phyloP scores from a whole-genome alignment of 2,113 vertebrate species.

The Rostratula benghalensis region DNA sequence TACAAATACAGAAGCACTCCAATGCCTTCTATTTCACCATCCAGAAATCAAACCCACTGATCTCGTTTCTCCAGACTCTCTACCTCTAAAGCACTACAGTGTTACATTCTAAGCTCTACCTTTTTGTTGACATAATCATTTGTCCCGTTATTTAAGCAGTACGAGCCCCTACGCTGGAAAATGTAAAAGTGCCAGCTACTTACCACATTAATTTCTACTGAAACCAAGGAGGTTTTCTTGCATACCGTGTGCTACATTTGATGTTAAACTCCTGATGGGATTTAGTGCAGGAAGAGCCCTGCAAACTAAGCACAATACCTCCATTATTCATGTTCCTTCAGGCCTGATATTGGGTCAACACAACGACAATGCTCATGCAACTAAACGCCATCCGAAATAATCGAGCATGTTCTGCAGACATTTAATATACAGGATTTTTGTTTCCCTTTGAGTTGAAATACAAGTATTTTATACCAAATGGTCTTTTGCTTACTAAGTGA shows the following conservation, averaged over 20 bases:
- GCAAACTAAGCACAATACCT: conserved; percentile 45
- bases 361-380: neutral
- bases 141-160: neutral
- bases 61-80: neutral
- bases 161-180: neutral
- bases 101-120: neutral
- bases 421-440: neutral
- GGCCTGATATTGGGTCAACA: conserved; percentile 63
- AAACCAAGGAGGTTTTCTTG: neutral
- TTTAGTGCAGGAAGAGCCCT: neutral
- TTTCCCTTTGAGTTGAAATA: neutral
- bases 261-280: neutral
- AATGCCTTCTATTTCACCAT: neutral
- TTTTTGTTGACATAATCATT: neutral
- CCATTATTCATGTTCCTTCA: conserved; percentile 51
- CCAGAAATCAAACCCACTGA: neutral
- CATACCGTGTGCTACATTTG: neutral
- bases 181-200: neutral
- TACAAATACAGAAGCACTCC: neutral
- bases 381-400: conserved; percentile 9
- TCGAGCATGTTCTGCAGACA: neutral
- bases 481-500: neutral
- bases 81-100: neutral
- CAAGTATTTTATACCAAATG: neutral
- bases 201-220: neutral